A percentile compares a stretch with the other conserved stretches of the same genome.
These are phyloP conservation scores for Dastarcus helophoroides DNA, from an alignment of 2,888 invertebrate genomes.

Conservation along the genomic window DNA sequence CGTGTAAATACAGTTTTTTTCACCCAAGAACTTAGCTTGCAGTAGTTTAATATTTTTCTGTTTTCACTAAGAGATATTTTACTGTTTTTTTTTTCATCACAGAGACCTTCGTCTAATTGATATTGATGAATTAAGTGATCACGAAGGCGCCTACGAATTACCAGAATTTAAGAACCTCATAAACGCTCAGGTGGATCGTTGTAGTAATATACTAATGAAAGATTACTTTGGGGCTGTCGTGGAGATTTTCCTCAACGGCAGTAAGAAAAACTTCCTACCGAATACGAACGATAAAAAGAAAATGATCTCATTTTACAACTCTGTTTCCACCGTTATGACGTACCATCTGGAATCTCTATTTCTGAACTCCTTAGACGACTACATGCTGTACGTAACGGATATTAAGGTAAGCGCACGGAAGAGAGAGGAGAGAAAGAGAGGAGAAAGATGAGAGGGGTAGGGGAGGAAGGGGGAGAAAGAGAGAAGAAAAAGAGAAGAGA, in stretches of 20 bases:
- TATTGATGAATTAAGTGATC: constrained; percentile 43
- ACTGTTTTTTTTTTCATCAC: no score
- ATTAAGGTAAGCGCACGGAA: constrained; percentile 53
- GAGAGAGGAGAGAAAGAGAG: no score
- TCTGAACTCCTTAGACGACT: constrained; percentile 67
- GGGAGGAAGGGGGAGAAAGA: no score
- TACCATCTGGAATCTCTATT: constrained; percentile 74
- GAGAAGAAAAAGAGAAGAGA: no score
- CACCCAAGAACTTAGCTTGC: no score
- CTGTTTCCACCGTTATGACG: constrained; percentile 79
- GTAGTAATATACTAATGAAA: constrained; percentile 52
- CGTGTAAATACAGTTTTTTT: no score
- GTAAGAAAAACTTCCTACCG: constrained; percentile 56
- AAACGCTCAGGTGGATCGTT: constrained; percentile 51
- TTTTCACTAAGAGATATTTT: no score
- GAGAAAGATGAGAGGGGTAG: no score
- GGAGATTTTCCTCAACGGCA: constrained; percentile 53
- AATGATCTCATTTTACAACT: constrained; percentile 71
- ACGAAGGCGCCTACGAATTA: constrained; percentile 56
- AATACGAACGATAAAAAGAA: constrained; percentile 50
- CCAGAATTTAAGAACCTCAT: constrained; percentile 48
- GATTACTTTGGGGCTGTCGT: constrained; percentile 55
- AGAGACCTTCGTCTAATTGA: constrained; percentile 53
- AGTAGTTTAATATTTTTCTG: constrained; percentile 59
- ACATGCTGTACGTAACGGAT: constrained; percentile 64